phyloP scores from a whole-genome alignment of 2,113 vertebrate genomes.

The Forbesichthys papilliferus region DNA sequence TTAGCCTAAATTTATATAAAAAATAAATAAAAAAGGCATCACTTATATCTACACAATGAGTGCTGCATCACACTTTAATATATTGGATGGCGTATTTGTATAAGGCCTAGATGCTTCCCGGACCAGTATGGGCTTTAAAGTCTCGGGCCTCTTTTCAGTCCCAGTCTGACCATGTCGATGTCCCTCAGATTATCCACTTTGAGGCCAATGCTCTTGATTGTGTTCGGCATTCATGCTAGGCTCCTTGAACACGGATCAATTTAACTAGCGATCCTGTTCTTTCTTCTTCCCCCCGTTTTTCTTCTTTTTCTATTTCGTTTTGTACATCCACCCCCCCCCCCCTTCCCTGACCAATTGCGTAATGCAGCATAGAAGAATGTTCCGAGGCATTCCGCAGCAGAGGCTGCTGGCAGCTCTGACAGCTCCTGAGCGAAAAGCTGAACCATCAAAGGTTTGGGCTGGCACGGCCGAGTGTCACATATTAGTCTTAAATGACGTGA shows the following conservation, averaged over 20 bases:
- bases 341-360: conserved; percentile 64
- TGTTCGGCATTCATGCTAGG: conserved; percentile 15
- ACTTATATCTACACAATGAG: too few relatives aligned
- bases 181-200: conserved; percentile 24
- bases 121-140: too few relatives aligned
- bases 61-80: too few relatives aligned
- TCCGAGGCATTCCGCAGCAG: conserved; percentile 15
- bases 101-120: too few relatives aligned
- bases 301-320: conserved; percentile 47
- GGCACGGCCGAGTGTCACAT: conserved; percentile 68
- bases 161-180: background rate
- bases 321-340: conserved; percentile 39
- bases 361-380: conserved; percentile 50
- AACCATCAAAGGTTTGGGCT: conserved; percentile 71
- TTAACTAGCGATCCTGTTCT: conserved; percentile 33
- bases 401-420: conserved; percentile 64
- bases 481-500: conserved; percentile 72
- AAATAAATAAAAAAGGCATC: too few relatives aligned
- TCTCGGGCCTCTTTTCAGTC: too few relatives aligned
- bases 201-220: conserved; percentile 36
- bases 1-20: too few relatives aligned
- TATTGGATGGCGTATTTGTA: too few relatives aligned
- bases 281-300: conserved; percentile 8
- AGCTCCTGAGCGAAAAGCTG: conserved; percentile 47
- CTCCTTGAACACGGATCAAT: conserved; percentile 46